These are phyloP conservation scores for Cottus gobio DNA, from an alignment of 2,113 vertebrate species.

Conservation along the genomic window DNA sequence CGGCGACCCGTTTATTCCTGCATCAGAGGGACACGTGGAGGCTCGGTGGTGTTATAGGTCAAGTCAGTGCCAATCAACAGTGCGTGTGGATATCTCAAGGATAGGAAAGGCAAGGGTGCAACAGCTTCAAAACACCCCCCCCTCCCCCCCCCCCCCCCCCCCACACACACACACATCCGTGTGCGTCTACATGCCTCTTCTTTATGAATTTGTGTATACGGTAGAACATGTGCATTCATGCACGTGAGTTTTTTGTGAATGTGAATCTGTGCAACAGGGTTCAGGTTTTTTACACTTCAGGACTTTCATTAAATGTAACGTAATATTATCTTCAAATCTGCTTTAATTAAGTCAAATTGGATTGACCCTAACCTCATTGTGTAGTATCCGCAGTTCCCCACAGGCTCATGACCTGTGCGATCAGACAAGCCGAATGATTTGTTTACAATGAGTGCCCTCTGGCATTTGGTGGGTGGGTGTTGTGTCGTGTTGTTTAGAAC, in stretches of 20 bases:
- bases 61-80: conserved; percentile 39
- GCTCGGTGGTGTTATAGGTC: conserved; percentile 11
- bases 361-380: conserved; percentile 6
- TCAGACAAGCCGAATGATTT: conserved; percentile 12
- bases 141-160: too few relatives aligned
- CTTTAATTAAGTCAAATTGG: conserved; percentile 22
- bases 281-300: conserved; percentile 42
- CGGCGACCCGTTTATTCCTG: conserved; percentile 30
- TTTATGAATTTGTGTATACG: conserved; percentile 31
- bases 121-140: conserved; percentile 21
- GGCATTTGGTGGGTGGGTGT: conserved; percentile 17
- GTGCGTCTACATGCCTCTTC: conserved; percentile 29
- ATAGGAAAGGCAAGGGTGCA: conserved; percentile 38
- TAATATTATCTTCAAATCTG: conserved; percentile 32
- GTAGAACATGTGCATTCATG: conserved; percentile 21
- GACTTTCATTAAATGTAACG: conserved; percentile 37
- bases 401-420: conserved; percentile 16
- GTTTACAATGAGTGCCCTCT: conserved; percentile 53
- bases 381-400: conserved; percentile 16
- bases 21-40: conserved; percentile 3
- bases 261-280: conserved; percentile 36
- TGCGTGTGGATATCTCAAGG: conserved; percentile 23
- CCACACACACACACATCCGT: conserved; percentile 24
- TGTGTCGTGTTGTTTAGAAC: conserved; percentile 44
- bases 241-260: conserved; percentile 44